Evolutionary conservation across 2,797 vertebrate species (phyloP).

Genomic region (Aeoliscus strigatus): DNA sequence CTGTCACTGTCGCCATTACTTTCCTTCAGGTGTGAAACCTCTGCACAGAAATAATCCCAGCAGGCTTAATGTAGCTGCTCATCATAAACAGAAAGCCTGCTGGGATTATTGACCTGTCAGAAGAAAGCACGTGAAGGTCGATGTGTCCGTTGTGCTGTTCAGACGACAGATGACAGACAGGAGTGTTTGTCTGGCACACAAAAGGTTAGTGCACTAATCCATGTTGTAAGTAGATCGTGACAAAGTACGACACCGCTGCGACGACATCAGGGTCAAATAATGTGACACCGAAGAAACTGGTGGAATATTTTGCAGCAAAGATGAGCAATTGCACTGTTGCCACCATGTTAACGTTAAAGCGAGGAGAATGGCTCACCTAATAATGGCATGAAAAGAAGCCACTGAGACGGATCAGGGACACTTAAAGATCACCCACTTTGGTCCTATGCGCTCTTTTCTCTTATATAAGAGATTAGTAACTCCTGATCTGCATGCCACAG

Average conservation of each 20-base stretch:
- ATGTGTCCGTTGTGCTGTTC: slow-evolving; percentile 23
- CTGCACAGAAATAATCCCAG: slow-evolving; percentile 12
- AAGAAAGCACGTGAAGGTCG: slow-evolving; percentile 28
- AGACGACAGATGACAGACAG: slow-evolving; percentile 19
- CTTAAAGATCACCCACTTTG: slow-evolving; percentile 42
- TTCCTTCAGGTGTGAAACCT: too few species aligned
- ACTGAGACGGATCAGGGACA: slow-evolving; percentile 48
- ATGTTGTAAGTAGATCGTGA: neutral
- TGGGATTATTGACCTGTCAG: slow-evolving; percentile 33
- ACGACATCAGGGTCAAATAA: too few species aligned
- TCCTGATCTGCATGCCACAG: slow-evolving; percentile 53
- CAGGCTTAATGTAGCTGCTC: slow-evolving; percentile 3
- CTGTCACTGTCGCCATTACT: too few species aligned
- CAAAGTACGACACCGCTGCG: too few species aligned
- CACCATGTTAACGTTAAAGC: too few species aligned
- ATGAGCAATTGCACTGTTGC: too few species aligned
- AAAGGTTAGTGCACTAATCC: neutral
- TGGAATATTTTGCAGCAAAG: too few species aligned
- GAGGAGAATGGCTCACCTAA: neutral
- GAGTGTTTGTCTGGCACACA: neutral
- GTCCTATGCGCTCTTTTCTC: slow-evolving; percentile 47
- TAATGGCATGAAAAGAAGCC: neutral
- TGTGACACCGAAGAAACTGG: too few species aligned
- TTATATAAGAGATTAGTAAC: slow-evolving; percentile 69
- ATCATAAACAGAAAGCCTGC: slow-evolving; percentile 9